phyloP scores from a whole-genome alignment of 2,797 vertebrate genomes.

The Corythornis leucogaster region DNA sequence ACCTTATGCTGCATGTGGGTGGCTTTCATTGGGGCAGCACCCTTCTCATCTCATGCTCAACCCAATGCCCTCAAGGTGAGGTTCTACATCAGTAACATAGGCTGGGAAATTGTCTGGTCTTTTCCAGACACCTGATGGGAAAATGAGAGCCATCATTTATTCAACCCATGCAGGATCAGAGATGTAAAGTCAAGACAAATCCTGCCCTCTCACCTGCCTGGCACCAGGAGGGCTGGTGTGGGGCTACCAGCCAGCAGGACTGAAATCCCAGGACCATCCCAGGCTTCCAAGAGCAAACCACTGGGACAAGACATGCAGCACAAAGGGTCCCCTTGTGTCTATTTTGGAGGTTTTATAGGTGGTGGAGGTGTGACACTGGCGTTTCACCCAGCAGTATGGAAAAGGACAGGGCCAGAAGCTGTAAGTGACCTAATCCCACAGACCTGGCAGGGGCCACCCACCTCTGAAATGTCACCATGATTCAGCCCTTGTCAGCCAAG shows the following conservation, averaged over 20 bases:
- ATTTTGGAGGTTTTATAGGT: slow-evolving; percentile 32
- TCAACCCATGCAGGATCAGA: not conserved
- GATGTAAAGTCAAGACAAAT: not conserved
- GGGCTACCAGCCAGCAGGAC: not conserved
- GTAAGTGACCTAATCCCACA: slow-evolving; percentile 40
- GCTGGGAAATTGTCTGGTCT: not conserved
- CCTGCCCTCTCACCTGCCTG: not conserved
- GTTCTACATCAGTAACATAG: not conserved
- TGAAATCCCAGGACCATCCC: not conserved
- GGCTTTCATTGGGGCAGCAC: not conserved
- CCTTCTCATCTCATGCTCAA: not conserved
- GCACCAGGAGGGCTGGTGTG: not conserved
- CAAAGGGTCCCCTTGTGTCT: slow-evolving; percentile 53
- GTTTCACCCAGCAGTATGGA: not conserved
- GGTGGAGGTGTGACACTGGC: not conserved
- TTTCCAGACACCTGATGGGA: not conserved
- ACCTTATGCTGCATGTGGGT: not conserved
- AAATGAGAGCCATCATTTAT: not conserved
- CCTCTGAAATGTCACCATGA: not conserved
- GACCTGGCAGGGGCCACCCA: slow-evolving; percentile 4
- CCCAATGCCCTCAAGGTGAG: not conserved
- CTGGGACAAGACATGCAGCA: not conserved
- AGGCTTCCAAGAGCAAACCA: not conserved
- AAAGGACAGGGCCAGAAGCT: slow-evolving; percentile 33
- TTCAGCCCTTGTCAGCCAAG: not conserved